Base-by-base conservation (phyloP, 2,113 vertebrate genomes). In the Nestor notabilis region DNA sequence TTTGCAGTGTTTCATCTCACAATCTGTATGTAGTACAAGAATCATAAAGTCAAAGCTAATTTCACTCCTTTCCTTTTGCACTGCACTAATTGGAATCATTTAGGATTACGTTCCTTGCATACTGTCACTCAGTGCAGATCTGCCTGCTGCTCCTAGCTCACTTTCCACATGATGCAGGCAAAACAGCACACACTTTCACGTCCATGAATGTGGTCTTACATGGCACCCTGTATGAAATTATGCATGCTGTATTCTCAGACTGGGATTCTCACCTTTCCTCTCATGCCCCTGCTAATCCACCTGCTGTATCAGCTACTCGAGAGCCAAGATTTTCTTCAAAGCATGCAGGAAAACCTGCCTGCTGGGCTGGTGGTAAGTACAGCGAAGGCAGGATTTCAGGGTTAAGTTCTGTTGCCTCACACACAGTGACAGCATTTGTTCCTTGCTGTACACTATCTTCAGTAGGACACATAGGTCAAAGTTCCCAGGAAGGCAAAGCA, bases 211-310 rank as follows among this genome's bases (percentile, higher is more conserved):
- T 63, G 47, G 83, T 72, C 78, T 96, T 90, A 93, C 64, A 69
- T 49, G 72, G 76, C 68, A 80, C 71, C 74, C 61, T 55, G 4
- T 37, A 95, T 29, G 69, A 96, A 96, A 97, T 96, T 76, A 96
- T 52, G 55, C 89, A 58, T 74, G 50, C 60, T 31, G 3, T 55
- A 76, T 74, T 90, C 61, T 83, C 91, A 77, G 72, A 63, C 77
- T 47, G 13, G 90, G 91, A 95, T 86, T 85, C 63, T 61, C 79
- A 87, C 77, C 20, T 90, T 95, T 93, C 86, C 49, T 90, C 65
- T 94, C 65, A 28, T 50, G 43, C 15, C 81, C 69, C 15, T 90
- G 93, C 87, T 87, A 81, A 85, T 83, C 87, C 60, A 95, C 68
- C 83, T 84, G 83, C 91, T 53, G 1, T 3, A 23, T 81, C 44